Conservation (phyloP, 2,113 vertebrate species). For the Percina caprodes region DNA sequence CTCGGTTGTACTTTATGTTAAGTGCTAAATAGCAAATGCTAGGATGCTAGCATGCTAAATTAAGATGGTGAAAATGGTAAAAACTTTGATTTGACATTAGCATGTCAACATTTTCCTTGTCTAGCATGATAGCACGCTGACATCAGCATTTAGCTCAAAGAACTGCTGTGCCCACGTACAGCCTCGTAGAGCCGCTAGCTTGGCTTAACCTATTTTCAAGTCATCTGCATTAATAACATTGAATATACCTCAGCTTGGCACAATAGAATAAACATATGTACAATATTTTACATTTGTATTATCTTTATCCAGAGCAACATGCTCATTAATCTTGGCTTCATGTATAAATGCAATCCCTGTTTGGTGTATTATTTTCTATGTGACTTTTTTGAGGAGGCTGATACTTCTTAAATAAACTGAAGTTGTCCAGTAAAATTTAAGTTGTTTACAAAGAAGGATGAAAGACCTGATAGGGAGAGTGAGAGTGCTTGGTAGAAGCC, state of each 20-base stretch:
- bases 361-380: background rate
- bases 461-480: background rate
- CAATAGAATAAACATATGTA: too few species aligned
- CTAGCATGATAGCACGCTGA: background rate
- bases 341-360: too few species aligned
- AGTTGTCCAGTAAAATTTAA: background rate
- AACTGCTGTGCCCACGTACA: background rate
- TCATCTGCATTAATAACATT: background rate
- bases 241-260: background rate
- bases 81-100: background rate
- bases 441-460: background rate
- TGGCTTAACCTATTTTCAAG: too few species aligned
- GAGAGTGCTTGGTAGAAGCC: background rate
- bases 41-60: background rate
- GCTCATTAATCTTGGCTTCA: too few species aligned
- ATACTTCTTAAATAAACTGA: background rate
- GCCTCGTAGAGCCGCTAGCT: background rate
- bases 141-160: background rate
- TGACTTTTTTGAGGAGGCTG: too few species aligned
- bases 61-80: background rate
- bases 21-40: background rate
- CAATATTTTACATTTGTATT: background rate
- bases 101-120: background rate
- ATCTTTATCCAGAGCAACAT: background rate
- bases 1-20: background rate